Conservation (phyloP, 2,113 vertebrate species). For the Reinhardtius hippoglossoides region DNA sequence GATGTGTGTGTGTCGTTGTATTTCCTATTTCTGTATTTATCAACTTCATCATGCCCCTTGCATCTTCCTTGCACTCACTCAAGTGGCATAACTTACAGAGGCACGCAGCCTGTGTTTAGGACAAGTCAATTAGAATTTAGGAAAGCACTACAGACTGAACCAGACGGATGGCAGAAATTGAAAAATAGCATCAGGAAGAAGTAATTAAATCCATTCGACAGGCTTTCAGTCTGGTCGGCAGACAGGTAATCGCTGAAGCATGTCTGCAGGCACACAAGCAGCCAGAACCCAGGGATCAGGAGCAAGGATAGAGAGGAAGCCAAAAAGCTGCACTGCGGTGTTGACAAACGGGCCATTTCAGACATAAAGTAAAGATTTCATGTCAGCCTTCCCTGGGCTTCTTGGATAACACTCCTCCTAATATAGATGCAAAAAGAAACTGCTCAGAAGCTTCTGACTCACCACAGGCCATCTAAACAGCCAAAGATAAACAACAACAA, state of each 20-base stretch:
- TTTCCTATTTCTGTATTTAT: not conserved
- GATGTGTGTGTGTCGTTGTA: not conserved
- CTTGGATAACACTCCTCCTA: not conserved
- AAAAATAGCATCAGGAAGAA: slow-evolving; percentile 11
- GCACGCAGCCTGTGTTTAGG: not conserved
- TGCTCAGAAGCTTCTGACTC: not conserved
- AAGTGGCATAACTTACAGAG: not conserved
- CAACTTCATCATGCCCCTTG: not conserved
- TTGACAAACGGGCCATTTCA: slow-evolving; percentile 3
- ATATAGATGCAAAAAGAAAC: slow-evolving; percentile 13
- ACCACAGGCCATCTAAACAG: not conserved
- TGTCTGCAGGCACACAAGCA: not conserved
- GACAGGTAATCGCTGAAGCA: slow-evolving; percentile 1
- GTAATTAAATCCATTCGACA: slow-evolving; percentile 25
- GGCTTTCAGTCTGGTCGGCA: slow-evolving; percentile 3
- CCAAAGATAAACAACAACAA: not conserved
- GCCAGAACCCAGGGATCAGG: slow-evolving; percentile 2
- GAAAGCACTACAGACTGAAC: slow-evolving; percentile 22
- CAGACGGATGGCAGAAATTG: slow-evolving; percentile 20
- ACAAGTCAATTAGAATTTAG: slow-evolving; percentile 20
- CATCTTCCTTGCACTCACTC: not conserved
- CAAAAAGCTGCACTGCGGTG: not conserved
- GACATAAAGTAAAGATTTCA: not conserved
- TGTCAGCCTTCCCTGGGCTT: slow-evolving; percentile 1
- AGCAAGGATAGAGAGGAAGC: not conserved